Conservation (phyloP, 2,888 invertebrate genomes). For the Rotaria macrura region DNA sequence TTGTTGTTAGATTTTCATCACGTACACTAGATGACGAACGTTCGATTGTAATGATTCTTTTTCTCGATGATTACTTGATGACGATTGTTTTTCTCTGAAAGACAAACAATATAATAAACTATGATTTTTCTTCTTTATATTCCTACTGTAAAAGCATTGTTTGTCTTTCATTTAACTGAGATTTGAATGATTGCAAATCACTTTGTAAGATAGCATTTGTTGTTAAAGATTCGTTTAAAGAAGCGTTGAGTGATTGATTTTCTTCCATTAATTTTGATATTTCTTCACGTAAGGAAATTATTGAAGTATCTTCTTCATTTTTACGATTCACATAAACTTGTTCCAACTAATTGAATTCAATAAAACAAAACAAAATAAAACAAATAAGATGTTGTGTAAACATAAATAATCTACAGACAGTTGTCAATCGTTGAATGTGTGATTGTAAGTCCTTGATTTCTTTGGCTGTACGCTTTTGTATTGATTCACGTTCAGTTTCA, state of each 20-base stretch:
- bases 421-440: not conserved
- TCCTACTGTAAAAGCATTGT: not conserved
- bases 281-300: not conserved
- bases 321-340: not conserved
- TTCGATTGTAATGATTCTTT: not conserved
- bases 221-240: not conserved
- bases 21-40: not conserved
- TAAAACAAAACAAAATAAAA: too few relatives aligned
- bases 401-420: not conserved
- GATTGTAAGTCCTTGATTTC: not conserved
- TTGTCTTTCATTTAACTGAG: not conserved
- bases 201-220: not conserved
- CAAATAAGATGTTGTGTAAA: too few relatives aligned
- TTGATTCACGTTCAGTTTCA: not conserved
- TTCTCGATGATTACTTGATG: constrained; percentile 12
- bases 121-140: not conserved
- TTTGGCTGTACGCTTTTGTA: not conserved
- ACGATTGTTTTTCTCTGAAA: constrained; percentile 14
- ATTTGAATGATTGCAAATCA: not conserved
- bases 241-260: not conserved
- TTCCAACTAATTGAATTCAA: not conserved
- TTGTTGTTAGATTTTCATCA: not conserved
- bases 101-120: not conserved
- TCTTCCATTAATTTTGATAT: not conserved
- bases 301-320: not conserved